Evolutionary conservation across 2,797 vertebrate genomes (phyloP), one percentile per base, ranked within the genome.

Genomic region (Pithecia hirsuta): DNA sequence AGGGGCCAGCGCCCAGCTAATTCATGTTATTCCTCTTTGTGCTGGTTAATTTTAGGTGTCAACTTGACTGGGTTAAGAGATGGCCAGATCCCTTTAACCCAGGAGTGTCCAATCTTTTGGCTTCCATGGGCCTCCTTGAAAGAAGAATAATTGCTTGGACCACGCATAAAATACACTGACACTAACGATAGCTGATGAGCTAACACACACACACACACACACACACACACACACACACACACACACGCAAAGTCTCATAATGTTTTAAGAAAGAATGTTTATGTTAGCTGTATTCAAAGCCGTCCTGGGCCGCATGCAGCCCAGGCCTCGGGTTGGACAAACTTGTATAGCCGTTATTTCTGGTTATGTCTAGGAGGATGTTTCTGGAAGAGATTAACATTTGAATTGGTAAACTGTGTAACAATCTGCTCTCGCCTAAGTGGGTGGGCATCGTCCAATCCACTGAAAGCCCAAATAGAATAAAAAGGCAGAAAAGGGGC

Each of bases 271-370:
- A n/a, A n/a, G 61, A n/a, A n/a, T n/a, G 61, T 67, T 67, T n/a
- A 67, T n/a, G 61, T n/a, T 67, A 67, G 7, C 61, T 67, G 61
- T 33, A n/a, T 19, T 67, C 61, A 67, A 19, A 67, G 33, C 33
- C 4, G 0, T n/a, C 33, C 61, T 67, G 61, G 33, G 15, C 33
- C 15, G 0, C 61, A 67, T 19, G 33, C 61, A 67, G 15, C 33
- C 33, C 15, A 67, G 61, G 61, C 61, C 61, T 64, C 1, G 0
- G 30, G 61, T 64, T 17, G 30, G 30, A n/a, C 14, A 64, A 64
- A 7, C 7, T n/a, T 64, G 30, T 30, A 8, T 33, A 33, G 52
- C 12, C 4, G 1, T 26, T 8, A 36, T 28, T 64, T 50, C 41
- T 24, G 28, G 13, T 15, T 1, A 0, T 57, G 2, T 78, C 39